Conservation (phyloP, 1,140 invertebrate genomes). For the Drosophila littoralis region DNA sequence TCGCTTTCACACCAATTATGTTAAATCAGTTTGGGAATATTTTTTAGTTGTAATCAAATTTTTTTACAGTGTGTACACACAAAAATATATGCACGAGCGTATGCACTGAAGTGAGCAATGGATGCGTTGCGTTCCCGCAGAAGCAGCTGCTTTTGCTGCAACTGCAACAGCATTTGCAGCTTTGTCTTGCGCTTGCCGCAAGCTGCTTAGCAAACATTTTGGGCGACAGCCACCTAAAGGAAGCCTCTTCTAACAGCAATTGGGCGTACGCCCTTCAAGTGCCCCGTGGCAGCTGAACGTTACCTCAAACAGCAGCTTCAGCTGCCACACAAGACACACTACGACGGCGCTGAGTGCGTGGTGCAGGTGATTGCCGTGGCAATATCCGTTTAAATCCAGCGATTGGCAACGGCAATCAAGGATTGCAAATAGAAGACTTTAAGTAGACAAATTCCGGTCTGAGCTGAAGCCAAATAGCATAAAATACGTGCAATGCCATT, state of each 20-base stretch:
- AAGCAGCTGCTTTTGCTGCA: not conserved
- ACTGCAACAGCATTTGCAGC: not conserved
- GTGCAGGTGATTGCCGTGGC: slow-evolving; percentile 1
- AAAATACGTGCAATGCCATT: slow-evolving; percentile 6
- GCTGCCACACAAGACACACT: slow-evolving; percentile 4
- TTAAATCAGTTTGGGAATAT: not conserved
- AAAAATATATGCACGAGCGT: not conserved
- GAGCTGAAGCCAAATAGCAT: not conserved
- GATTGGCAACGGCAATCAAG: slow-evolving; percentile 34
- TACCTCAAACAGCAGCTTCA: slow-evolving; percentile 5
- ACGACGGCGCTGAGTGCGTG: not conserved
- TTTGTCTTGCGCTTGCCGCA: slow-evolving; percentile 33
- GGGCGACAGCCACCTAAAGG: not conserved
- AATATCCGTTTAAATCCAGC: slow-evolving; percentile 41
- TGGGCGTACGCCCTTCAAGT: slow-evolving; percentile 28
- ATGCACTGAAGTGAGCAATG: slow-evolving; percentile 11
- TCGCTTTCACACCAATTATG: not conserved
- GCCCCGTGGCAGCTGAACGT: not conserved
- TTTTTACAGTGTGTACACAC: not conserved
- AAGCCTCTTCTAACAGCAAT: slow-evolving; percentile 4
- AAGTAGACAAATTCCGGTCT: slow-evolving; percentile 26
- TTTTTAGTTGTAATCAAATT: not conserved
- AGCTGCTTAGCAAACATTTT: slow-evolving; percentile 36
- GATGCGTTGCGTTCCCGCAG: slow-evolving; percentile 5
- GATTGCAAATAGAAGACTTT: slow-evolving; percentile 5